These are phyloP conservation scores for Sanderia malayensis DNA, from an alignment of 30 jellyfish, hydroid and myxozoan genomes.

Conservation along the genomic window DNA sequence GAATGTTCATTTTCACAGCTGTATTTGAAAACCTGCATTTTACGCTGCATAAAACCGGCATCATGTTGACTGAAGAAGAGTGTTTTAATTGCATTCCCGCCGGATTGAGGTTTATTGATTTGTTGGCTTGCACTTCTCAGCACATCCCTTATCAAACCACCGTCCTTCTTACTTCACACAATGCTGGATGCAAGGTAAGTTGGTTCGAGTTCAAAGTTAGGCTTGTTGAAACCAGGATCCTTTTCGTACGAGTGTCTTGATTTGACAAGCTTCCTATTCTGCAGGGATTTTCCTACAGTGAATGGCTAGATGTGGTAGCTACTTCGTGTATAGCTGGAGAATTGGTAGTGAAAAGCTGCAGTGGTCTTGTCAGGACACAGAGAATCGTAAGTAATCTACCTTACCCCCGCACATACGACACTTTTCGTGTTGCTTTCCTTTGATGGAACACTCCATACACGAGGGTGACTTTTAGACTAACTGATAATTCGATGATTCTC, in stretches of 20 bases:
- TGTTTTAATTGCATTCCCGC: slow-evolving; percentile 59
- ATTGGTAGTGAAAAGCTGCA: slow-evolving; percentile 40
- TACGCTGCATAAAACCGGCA: slow-evolving; percentile 28
- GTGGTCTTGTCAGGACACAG: slow-evolving; percentile 3
- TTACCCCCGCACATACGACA: too few species aligned
- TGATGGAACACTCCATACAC: too few species aligned
- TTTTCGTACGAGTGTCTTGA: too few species aligned
- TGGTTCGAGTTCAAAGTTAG: too few species aligned
- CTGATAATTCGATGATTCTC: too few species aligned
- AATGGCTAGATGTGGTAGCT: slow-evolving; percentile 60
- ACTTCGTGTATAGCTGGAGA: slow-evolving; percentile 79
- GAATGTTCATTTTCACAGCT: slow-evolving; percentile 1
- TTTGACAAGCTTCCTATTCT: too few species aligned
- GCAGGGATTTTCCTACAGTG: slow-evolving; percentile 61
- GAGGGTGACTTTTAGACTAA: too few species aligned
- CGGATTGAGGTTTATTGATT: slow-evolving; percentile 62
- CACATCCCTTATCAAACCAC: slow-evolving; percentile 5
- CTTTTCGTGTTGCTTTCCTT: too few species aligned
- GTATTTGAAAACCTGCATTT: slow-evolving; percentile 12
- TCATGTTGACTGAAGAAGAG: slow-evolving; percentile 58
- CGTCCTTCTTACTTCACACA: slow-evolving; percentile 60
- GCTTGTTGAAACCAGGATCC: too few species aligned
- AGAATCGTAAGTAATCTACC: slow-evolving; percentile 45
- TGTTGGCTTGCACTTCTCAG: slow-evolving; percentile 10
- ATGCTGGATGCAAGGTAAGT: slow-evolving; percentile 51